These are phyloP conservation scores for Bombus consobrinus DNA, from an alignment of 1,140 invertebrate species.

Conservation along the genomic window DNA sequence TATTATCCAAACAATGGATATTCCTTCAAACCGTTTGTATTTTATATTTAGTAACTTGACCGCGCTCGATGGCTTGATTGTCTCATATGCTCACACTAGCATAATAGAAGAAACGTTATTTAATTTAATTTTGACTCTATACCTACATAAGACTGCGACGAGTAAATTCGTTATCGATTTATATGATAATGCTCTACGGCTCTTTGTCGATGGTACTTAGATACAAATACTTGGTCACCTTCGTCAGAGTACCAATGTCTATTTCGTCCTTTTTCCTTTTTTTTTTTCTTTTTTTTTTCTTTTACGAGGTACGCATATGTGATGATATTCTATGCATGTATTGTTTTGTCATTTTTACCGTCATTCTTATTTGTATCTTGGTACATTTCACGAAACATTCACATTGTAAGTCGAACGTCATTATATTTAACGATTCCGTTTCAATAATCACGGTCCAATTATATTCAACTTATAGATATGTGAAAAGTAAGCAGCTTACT, in stretches of 20 bases:
- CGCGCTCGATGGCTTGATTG: neutral
- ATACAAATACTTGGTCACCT: constrained; percentile 28
- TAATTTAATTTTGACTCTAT: constrained; percentile 37
- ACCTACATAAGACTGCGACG: constrained; percentile 46
- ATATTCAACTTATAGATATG: neutral
- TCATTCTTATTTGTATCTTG: constrained; percentile 20
- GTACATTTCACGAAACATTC: constrained; percentile 1
- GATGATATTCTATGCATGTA: neutral
- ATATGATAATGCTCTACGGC: neutral
- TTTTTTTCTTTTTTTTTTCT: neutral
- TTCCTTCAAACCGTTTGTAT: neutral
- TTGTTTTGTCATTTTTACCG: neutral
- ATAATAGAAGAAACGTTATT: constrained; percentile 21
- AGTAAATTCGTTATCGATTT: constrained; percentile 28
- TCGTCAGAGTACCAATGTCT: neutral
- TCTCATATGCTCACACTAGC: neutral
- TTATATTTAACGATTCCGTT: neutral
- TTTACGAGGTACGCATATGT: constrained; percentile 1
- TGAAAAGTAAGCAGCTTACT: neutral
- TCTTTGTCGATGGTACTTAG: neutral
- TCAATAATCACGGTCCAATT: neutral
- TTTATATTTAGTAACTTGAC: neutral
- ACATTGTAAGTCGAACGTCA: neutral
- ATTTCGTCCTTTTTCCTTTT: neutral
- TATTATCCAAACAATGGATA: neutral